Evolutionary conservation across 2,888 invertebrate genomes (phyloP).

Genomic region (Eupithecia tripunctaria): DNA sequence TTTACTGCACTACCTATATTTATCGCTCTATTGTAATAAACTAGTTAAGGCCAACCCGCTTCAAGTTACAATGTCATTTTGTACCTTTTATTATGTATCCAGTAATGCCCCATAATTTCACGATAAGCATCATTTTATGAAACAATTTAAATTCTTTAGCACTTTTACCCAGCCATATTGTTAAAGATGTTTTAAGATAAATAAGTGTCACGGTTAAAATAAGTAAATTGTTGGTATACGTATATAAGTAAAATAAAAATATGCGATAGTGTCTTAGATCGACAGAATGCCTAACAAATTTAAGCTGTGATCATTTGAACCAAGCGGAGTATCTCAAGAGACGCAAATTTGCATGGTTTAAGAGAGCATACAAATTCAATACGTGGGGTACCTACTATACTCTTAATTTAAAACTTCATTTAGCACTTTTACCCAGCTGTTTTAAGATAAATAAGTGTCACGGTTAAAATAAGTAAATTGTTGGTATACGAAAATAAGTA

Average conservation of each 20-base stretch:
- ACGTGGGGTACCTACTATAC: too few relatives aligned
- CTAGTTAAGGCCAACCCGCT: constrained; percentile 23
- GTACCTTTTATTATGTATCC: constrained; percentile 30
- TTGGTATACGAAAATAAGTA: background rate
- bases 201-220: background rate
- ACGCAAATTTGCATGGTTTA: too few relatives aligned
- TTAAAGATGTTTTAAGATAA: constrained; percentile 9
- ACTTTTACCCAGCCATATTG: constrained; percentile 15
- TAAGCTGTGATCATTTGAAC: too few relatives aligned
- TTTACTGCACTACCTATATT: constrained; percentile 31
- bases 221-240: background rate
- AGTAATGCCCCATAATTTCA: constrained; percentile 33
- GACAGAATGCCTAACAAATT: too few relatives aligned
- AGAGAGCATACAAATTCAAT: too few relatives aligned
- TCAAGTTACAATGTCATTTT: constrained; percentile 33
- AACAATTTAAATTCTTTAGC: constrained; percentile 35
- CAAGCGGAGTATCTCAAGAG: too few relatives aligned
- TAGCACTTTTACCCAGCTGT: constrained; percentile 20
- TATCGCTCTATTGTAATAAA: constrained; percentile 37
- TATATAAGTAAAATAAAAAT: background rate
- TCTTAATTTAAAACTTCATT: too few relatives aligned
- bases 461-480: background rate
- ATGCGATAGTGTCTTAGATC: too few relatives aligned
- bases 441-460: constrained; percentile 11
- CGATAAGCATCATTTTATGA: constrained; percentile 33